Conservation (phyloP, 53 echinoderm and acorn worm genomes). For the Patiria pectinifera region DNA sequence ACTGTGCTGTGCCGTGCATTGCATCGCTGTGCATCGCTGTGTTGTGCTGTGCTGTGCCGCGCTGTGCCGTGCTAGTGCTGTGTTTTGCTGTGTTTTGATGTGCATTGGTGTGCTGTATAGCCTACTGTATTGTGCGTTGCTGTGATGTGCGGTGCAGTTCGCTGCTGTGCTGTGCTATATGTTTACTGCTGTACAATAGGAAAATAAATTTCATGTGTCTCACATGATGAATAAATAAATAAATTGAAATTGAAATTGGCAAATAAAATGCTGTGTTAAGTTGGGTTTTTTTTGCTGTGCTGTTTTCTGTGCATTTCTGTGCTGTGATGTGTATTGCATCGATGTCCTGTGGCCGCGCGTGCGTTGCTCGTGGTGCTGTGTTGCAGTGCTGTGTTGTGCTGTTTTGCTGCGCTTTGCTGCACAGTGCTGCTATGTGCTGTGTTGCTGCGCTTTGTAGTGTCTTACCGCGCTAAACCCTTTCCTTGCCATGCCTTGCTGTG, state of each 20-base stretch:
- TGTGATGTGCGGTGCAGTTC: slow-evolving; percentile 10
- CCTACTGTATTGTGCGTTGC: neutral
- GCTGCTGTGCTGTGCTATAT: neutral
- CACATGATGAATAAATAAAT: no score
- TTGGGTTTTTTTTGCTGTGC: slow-evolving; percentile 27
- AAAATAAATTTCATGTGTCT: no score
- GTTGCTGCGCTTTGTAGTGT: neutral
- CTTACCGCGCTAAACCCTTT: neutral
- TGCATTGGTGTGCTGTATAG: no score
- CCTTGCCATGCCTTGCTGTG: slow-evolving; percentile 4
- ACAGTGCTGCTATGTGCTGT: slow-evolving; percentile 3
- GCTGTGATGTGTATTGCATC: no score
- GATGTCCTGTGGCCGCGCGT: neutral
- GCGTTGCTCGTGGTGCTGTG: slow-evolving; percentile 19
- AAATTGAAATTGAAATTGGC: no score
- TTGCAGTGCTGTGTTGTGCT: slow-evolving; percentile 23
- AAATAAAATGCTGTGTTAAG: neutral
- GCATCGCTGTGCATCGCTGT: neutral
- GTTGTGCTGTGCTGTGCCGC: slow-evolving; percentile 20
- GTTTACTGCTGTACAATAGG: no score
- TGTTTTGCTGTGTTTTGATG: neutral
- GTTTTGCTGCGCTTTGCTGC: slow-evolving; percentile 27
- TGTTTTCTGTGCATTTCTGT: neutral
- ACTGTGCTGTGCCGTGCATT: slow-evolving; percentile 22
- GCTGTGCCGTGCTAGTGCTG: slow-evolving; percentile 11